A percentile compares a stretch with the other conserved stretches of the same genome.
These are phyloP conservation scores for Orbicella faveolata DNA, from an alignment of 64 coral and sea anemone species.

Conservation along the genomic window DNA sequence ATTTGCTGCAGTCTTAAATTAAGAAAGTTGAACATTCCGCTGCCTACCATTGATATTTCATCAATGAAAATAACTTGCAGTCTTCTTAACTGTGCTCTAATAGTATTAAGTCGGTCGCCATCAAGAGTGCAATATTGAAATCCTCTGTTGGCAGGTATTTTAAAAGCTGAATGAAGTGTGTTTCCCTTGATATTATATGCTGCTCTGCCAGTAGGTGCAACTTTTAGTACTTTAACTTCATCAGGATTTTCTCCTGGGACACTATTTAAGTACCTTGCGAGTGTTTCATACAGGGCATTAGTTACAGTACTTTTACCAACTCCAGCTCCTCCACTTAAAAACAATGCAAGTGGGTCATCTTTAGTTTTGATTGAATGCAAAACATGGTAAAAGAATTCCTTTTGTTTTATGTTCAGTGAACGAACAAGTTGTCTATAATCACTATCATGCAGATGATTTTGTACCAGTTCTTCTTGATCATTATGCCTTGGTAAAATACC, in stretches of 20 bases:
- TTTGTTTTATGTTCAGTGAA: background rate
- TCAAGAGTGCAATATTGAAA: no score
- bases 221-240: conserved; percentile 14
- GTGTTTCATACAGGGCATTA: conserved; percentile 6
- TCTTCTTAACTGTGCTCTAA: no score
- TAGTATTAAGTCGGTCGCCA: no score
- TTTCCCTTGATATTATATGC: conserved; percentile 39
- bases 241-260: conserved; percentile 21
- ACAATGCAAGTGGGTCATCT: background rate
- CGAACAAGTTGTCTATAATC: background rate
- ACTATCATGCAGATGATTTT: conserved; percentile 21
- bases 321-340: conserved; percentile 36
- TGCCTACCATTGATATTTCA: no score
- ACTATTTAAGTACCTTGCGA: conserved; percentile 3
- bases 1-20: no score
- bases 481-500: background rate
- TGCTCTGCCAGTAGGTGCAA: conserved; percentile 15
- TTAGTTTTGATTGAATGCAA: conserved; percentile 1
- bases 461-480: conserved; percentile 27
- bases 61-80: no score
- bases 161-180: conserved; percentile 7
- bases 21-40: background rate
- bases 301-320: conserved; percentile 24
- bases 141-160: background rate
- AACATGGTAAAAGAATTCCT: conserved; percentile 17